A percentile compares a stretch with the other conserved stretches of the same genome.
Conservation (phyloP, 1,140 invertebrate genomes). For the Chelonus insularis region DNA sequence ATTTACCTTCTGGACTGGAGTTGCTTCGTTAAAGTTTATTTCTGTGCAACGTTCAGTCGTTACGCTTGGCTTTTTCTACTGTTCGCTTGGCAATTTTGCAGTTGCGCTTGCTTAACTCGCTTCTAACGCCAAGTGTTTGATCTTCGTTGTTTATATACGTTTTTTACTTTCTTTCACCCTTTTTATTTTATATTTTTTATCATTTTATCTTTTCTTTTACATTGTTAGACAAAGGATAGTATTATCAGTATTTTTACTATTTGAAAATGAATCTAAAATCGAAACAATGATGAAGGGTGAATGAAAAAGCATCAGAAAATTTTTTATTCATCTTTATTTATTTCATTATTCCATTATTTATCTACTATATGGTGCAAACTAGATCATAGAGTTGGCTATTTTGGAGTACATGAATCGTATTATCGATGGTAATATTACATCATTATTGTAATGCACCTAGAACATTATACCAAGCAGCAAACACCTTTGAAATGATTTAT, state of each 20-base stretch:
- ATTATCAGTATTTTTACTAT: too few relatives aligned
- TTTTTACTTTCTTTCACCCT: neutral
- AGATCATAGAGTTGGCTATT: neutral
- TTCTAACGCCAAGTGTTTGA: slow-evolving; percentile 4
- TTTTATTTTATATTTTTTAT: neutral
- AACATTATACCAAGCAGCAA: neutral
- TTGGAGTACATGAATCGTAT: neutral
- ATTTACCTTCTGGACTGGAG: slow-evolving; percentile 15
- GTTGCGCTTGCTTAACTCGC: slow-evolving; percentile 2
- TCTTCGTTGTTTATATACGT: slow-evolving; percentile 4
- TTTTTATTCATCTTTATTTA: too few relatives aligned
- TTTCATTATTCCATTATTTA: too few relatives aligned
- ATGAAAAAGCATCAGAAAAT: too few relatives aligned
- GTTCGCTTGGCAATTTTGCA: slow-evolving; percentile 9
- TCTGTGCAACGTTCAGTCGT: slow-evolving; percentile 18
- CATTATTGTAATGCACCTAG: slow-evolving; percentile 8
- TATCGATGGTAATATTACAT: slow-evolving; percentile 24
- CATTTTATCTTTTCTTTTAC: neutral
- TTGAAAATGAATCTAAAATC: too few relatives aligned
- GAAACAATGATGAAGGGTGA: too few relatives aligned
- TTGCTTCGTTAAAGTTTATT: slow-evolving; percentile 28
- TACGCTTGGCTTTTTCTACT: slow-evolving; percentile 20
- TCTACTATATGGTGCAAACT: neutral
- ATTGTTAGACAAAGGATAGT: too few relatives aligned
- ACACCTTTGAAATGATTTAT: neutral